Base-by-base conservation (phyloP, 2,888 invertebrate species). In the Synanthedon andrenaeformis region DNA sequence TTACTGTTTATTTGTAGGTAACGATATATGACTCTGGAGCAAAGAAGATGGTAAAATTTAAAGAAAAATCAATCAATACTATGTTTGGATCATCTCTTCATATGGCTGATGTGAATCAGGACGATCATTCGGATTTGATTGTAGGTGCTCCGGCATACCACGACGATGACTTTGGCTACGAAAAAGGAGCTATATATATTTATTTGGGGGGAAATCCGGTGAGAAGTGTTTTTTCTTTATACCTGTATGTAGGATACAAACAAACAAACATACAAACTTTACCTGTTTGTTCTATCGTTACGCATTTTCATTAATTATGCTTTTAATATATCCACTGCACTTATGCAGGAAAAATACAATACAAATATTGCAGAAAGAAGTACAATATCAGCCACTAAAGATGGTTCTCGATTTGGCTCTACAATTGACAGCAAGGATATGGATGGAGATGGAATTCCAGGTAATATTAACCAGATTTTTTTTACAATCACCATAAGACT, bases 81-180 rank as follows among this genome's bases (percentile, higher is more conserved):
- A 90, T 91, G 74, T 92, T 90, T 64, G 92, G 92, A 0, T 76
- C 86, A 0, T 67, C 88, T 0, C 58, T 92, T 41, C 74, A 79
- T 12, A 64, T 67, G 0, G 64, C 59, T 1, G 89, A 91, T 62
- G 53, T 91, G 0, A 89, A 89, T 62, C 63, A 63, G 1, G 91
- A 92, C 62, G 81, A 77, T 0, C 72, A 76, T 5, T 84, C 89
- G 45, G 92, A 92, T 55, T 67, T 92, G 6, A 57, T 92, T 1
- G 89, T 91, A 0, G 91, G 91, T 0, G 91, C 91, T 4, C 92
- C 92, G 0, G 76, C 74, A 57, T 66, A 76, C 12, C 63, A 66
- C 1, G 45, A 52, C 8, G 52, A 54, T 1, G 59, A 63, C 0
- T 58, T 66, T 10, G 63, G 56, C 5, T 76, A 62, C 49, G 90